A percentile compares a stretch with the other conserved stretches of the same genome.
Conservation (phyloP, 2,113 vertebrate genomes). For the Hemibagrus wyckioides region DNA sequence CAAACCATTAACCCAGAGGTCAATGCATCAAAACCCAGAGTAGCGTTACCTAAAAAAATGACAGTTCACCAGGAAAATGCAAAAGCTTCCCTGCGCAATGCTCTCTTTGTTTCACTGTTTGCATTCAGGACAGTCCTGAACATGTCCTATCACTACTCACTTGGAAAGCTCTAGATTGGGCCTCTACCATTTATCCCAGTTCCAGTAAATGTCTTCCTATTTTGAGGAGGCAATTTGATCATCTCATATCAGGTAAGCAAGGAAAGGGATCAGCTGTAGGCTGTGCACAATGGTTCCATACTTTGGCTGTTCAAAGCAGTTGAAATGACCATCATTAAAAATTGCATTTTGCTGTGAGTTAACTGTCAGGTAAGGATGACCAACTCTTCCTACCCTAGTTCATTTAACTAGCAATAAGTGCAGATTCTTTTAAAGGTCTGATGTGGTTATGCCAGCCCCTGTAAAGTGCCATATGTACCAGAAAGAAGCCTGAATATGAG, state of each 20-base stretch:
- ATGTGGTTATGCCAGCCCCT: not conserved
- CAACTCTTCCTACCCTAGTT: not conserved
- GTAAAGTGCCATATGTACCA: not conserved
- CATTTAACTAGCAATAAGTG: not conserved
- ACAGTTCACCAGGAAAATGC: not conserved
- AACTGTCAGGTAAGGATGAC: not conserved
- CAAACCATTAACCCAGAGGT: not conserved
- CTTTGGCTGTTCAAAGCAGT: not conserved
- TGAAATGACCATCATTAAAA: not conserved
- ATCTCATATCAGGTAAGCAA: not conserved
- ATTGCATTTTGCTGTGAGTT: not conserved
- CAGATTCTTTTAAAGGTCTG: not conserved
- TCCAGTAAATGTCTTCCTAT: not conserved
- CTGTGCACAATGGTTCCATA: not conserved
- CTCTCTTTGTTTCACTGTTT: not conserved
- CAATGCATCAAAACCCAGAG: not conserved
- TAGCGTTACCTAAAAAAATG: not conserved
- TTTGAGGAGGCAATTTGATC: not conserved
- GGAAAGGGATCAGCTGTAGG: not conserved
- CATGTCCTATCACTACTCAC: not conserved
- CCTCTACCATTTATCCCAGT: not conserved
- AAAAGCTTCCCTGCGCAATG: not conserved
- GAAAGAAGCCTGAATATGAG: not conserved
- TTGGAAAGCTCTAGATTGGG: not conserved
- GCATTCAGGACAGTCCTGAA: not conserved